phyloP scores from a whole-genome alignment of 30 jellyfish, hydroid and myxozoan species.

The Rhopilema esculentum region DNA sequence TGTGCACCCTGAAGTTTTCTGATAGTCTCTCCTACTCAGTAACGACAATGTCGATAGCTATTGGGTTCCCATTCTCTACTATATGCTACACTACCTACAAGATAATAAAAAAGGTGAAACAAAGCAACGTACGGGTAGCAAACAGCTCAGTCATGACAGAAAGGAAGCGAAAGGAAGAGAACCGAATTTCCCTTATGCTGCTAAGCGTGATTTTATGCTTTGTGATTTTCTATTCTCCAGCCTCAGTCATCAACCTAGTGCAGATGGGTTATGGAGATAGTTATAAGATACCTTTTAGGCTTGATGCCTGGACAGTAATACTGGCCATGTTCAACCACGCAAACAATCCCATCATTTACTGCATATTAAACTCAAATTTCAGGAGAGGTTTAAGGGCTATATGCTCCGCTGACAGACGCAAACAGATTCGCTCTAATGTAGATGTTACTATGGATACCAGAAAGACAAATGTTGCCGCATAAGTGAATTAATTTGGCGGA shows the following conservation, averaged over 20 bases:
- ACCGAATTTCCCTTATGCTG: conserved; percentile 44
- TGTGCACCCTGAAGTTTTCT: conserved; percentile 64
- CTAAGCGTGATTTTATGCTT: conserved; percentile 45
- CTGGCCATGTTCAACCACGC: conserved; percentile 79
- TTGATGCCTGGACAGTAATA: conserved; percentile 45
- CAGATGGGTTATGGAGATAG: conserved; percentile 56
- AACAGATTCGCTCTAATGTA: background rate
- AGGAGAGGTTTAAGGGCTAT: conserved; percentile 39
- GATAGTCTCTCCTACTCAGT: conserved; percentile 38
- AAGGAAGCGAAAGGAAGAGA: conserved; percentile 33
- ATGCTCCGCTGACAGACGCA: conserved; percentile 38
- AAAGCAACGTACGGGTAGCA: conserved; percentile 37
- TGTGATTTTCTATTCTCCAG: conserved; percentile 55
- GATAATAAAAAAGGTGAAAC: conserved; percentile 35
- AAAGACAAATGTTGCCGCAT: background rate
- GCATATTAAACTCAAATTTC: conserved; percentile 60
- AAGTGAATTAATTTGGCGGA: background rate
- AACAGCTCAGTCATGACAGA: conserved; percentile 7
- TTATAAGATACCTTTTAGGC: conserved; percentile 35
- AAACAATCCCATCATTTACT: conserved; percentile 64
- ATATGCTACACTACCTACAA: conserved; percentile 47
- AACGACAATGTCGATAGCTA: background rate
- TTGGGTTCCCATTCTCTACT: conserved; percentile 41
- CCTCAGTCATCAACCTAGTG: conserved; percentile 31
- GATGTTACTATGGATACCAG: conserved; percentile 6